These are phyloP conservation scores for Peromyscus attwateri DNA, from an alignment of 2,797 vertebrate species.

Conservation along the genomic window DNA sequence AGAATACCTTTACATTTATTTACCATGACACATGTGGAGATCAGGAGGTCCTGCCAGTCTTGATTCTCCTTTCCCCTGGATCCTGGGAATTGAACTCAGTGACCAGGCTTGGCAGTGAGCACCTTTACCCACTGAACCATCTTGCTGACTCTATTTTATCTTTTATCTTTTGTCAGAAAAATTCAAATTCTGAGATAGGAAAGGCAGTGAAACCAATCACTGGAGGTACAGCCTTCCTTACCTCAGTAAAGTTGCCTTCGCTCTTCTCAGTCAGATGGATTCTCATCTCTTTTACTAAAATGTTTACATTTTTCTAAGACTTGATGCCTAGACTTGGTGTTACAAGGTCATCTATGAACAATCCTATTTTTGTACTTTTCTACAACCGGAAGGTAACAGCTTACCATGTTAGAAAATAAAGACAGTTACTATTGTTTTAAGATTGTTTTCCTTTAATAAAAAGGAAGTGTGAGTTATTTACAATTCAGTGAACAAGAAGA, in stretches of 20 bases:
- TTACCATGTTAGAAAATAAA: constrained; percentile 30
- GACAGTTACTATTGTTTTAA: neutral
- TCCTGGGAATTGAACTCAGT: neutral
- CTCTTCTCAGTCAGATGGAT: neutral
- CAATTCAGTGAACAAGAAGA: neutral
- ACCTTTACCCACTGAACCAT: neutral
- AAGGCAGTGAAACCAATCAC: neutral
- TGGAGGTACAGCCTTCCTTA: neutral
- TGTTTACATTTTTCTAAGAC: neutral
- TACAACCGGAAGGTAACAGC: neutral
- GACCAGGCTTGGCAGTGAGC: neutral
- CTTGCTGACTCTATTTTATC: neutral
- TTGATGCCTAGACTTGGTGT: neutral
- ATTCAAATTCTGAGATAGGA: neutral
- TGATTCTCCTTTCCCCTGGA: neutral
- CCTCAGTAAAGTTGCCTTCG: neutral
- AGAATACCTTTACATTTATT: neutral
- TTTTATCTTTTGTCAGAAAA: constrained; percentile 28
- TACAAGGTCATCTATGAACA: neutral
- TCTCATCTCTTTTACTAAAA: neutral
- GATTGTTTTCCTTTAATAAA: constrained; percentile 27
- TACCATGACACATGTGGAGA: neutral
- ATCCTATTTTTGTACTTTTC: neutral
- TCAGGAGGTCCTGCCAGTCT: neutral
- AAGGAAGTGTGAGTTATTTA: neutral